Conservation (phyloP, 2,888 invertebrate genomes). For the Oscheius sp. region DNA sequence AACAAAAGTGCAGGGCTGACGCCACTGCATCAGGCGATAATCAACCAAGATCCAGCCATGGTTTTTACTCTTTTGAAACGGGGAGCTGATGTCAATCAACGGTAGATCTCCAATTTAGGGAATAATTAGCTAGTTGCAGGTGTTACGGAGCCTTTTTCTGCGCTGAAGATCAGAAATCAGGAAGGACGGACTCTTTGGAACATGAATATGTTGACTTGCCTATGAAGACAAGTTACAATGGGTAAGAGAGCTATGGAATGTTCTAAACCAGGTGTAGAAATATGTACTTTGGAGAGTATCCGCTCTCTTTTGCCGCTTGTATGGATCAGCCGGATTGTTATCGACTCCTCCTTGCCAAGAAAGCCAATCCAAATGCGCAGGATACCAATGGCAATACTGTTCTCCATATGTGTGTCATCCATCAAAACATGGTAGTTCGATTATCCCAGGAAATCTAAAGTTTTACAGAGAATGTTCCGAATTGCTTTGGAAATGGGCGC, state of each 20-base stretch:
- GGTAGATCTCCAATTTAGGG: constrained; percentile 73
- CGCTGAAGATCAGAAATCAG: constrained; percentile 85
- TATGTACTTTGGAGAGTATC: constrained; percentile 98
- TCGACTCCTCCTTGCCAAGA: constrained; percentile 85
- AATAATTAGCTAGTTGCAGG: constrained; percentile 25
- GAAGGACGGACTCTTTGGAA: constrained; percentile 84
- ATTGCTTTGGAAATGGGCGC: constrained; percentile 93
- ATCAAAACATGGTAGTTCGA: constrained; percentile 83
- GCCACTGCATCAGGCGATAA: constrained; percentile 91
- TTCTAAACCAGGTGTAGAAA: no score
- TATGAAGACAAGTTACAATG: constrained; percentile 86
- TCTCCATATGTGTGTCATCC: constrained; percentile 93
- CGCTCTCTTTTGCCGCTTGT: constrained; percentile 93
- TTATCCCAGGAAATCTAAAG: no score
- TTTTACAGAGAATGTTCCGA: constrained; percentile 85
- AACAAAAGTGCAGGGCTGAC: constrained; percentile 61
- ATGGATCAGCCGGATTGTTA: constrained; percentile 93
- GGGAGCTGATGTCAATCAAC: constrained; percentile 85
- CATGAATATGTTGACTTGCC: constrained; percentile 90
- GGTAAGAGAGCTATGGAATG: constrained; percentile 78
- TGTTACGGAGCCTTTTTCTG: constrained; percentile 94
- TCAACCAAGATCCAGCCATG: constrained; percentile 97
- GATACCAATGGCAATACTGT: constrained; percentile 97
- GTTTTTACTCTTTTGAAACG: constrained; percentile 92
- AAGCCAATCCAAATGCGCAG: constrained; percentile 89